Evolutionary conservation across 2,113 vertebrate species (phyloP), one percentile per base, ranked within the genome.

Genomic region (Hippocampus barbouri): DNA sequence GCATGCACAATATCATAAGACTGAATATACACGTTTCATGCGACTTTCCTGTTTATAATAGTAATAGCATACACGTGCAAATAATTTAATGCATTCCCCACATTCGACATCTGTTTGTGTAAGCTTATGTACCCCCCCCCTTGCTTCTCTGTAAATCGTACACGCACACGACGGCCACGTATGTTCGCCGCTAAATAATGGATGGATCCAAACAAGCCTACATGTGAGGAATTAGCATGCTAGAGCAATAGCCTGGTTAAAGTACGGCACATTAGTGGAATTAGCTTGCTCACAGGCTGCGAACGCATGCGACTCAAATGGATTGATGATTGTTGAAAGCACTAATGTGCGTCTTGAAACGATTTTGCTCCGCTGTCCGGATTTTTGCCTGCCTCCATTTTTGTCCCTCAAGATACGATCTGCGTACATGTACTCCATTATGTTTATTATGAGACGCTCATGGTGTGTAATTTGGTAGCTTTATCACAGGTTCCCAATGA

Each of bases 171-270:
- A 25, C 5, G 3, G 16, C 47, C 51, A 16, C 14, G 5, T 5
- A 34, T 68, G 54, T 20, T 64, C 20, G 12, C 30, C 60, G 64
- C 76, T 82, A 21, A 80, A 80, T 82, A 73, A 75, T 81, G 62
- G n/a, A 84, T 77, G 72, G 65, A 73, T 63, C 10, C 51, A 66
- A 71, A 80, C 54, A 61, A 27, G 63, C 34, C 68, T 70, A 49
- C 62, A 60, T 71, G 60, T 18, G 5, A 12, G 30, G 41, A 41
- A 65, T 23, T 5, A 59, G 63, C 41, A 25, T 1, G 41, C 21
- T 12, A 4, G 20, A 25, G 59, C 34, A 66, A 72, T 20, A 30
- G 40, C 49, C n/a, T 38, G 54, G 8, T 69, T 59, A 65, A 71
- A 34, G 30, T 59, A 25, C 54, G 18, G 64, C n/a, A 15, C 34